These are phyloP conservation scores for Axea sp. DNA, from an alignment of 2,888 invertebrate species.

Conservation along the genomic window DNA sequence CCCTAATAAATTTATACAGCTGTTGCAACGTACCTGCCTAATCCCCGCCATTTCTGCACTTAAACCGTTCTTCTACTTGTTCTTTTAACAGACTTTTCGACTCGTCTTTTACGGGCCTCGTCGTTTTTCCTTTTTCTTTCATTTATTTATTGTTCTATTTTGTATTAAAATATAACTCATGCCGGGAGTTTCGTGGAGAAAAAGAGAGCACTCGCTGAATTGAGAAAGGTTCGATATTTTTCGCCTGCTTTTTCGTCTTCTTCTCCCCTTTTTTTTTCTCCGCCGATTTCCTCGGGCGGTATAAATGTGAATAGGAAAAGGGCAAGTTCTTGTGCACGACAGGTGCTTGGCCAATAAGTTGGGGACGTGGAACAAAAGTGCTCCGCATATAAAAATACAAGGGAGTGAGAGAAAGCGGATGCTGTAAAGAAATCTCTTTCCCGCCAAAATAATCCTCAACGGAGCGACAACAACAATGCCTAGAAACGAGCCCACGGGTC, in stretches of 20 bases:
- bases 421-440: constrained; percentile 40
- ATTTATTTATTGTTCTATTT: no score
- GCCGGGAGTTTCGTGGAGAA: constrained; percentile 26
- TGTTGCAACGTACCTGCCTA: constrained; percentile 32
- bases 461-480: constrained; percentile 54
- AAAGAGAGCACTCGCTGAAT: constrained; percentile 29
- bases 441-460: constrained; percentile 55
- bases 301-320: constrained; percentile 30
- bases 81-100: constrained; percentile 2
- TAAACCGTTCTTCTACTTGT: constrained; percentile 1
- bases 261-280: constrained; percentile 1
- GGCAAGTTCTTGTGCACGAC: constrained; percentile 42
- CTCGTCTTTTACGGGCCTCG: background rate
- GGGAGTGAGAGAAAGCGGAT: constrained; percentile 30
- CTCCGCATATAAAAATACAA: constrained; percentile 16
- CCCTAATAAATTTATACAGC: constrained; percentile 18
- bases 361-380: constrained; percentile 40
- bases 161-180: no score
- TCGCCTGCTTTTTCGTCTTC: background rate
- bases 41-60: no score
- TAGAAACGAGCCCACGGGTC: constrained; percentile 43
- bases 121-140: no score
- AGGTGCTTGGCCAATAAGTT: constrained; percentile 53
- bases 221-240: background rate
- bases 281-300: background rate